Conservation (phyloP, 2,797 vertebrate genomes). For the Hemibagrus guttatus region DNA sequence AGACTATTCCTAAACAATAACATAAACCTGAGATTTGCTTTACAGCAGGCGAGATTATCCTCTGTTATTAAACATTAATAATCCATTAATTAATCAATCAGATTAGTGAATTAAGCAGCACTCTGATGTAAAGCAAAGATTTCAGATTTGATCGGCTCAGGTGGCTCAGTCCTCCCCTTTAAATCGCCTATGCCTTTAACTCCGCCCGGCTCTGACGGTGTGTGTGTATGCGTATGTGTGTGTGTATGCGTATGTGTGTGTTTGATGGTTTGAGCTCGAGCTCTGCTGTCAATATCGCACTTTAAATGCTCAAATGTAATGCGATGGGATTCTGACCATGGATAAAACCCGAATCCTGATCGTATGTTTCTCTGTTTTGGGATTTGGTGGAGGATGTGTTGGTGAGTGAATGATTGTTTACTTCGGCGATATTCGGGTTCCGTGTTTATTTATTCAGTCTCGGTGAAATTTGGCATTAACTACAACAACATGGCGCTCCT, state of each 20-base stretch:
- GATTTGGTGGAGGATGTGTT: conserved; percentile 58
- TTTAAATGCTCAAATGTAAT: conserved; percentile 54
- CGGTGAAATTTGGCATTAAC: conserved; percentile 29
- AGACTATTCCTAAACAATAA: background rate
- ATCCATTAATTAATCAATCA: background rate
- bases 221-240: background rate
- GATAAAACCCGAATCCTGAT: conserved; percentile 62
- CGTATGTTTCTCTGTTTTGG: conserved; percentile 56
- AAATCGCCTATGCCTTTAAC: conserved; percentile 15
- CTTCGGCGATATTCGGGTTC: conserved; percentile 23
- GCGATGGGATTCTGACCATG: conserved; percentile 72
- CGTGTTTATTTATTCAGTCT: conserved; percentile 31
- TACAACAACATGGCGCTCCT: conserved; percentile 58
- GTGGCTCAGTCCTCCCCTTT: conserved; percentile 17
- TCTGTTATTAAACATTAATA: background rate
- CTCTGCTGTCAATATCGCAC: conserved; percentile 38
- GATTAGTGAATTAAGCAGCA: background rate
- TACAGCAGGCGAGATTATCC: background rate
- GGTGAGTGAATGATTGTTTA: conserved; percentile 65
- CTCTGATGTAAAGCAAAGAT: background rate
- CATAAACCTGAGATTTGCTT: background rate
- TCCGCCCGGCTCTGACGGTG: conserved; percentile 9
- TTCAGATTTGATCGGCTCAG: background rate
- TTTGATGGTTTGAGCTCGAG: conserved; percentile 26
- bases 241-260: conserved; percentile 23